These are phyloP conservation scores for Leptobrachium leishanense DNA, from an alignment of 2,113 vertebrate species.

Conservation along the genomic window DNA sequence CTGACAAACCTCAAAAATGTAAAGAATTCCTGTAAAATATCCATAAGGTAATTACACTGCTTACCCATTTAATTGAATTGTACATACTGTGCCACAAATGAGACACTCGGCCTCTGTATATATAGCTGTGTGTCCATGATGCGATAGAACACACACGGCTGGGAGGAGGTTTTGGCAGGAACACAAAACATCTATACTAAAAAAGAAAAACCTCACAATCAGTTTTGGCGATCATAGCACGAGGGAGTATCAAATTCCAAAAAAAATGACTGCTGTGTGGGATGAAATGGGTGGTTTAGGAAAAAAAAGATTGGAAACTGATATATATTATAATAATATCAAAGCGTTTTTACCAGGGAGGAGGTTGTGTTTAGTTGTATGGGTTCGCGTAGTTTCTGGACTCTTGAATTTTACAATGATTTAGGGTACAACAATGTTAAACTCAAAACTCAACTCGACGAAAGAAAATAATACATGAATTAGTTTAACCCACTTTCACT, in stretches of 20 bases:
- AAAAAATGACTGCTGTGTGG: too few species aligned
- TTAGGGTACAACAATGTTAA: too few species aligned
- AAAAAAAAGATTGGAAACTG: too few species aligned
- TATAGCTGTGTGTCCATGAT: neutral
- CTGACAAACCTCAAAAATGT: slow-evolving; percentile 28
- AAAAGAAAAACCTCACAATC: neutral
- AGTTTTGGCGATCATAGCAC: neutral
- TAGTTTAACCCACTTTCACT: too few species aligned
- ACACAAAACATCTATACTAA: neutral
- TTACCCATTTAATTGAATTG: slow-evolving; percentile 14
- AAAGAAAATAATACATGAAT: too few species aligned
- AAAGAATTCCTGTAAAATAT: slow-evolving; percentile 21
- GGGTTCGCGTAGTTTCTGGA: too few species aligned
- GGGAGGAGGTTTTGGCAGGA: neutral
- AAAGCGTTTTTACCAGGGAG: too few species aligned
- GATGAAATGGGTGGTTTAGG: too few species aligned
- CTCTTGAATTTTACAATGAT: too few species aligned
- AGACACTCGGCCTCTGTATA: slow-evolving; percentile 2
- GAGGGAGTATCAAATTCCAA: neutral
- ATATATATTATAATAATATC: too few species aligned
- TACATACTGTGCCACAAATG: neutral
- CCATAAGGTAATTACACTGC: neutral
- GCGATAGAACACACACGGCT: neutral
- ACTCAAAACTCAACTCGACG: too few species aligned
- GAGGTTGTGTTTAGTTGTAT: too few species aligned